Base-by-base conservation (phyloP, 1,140 invertebrate species). In the Cephus cinctus region DNA sequence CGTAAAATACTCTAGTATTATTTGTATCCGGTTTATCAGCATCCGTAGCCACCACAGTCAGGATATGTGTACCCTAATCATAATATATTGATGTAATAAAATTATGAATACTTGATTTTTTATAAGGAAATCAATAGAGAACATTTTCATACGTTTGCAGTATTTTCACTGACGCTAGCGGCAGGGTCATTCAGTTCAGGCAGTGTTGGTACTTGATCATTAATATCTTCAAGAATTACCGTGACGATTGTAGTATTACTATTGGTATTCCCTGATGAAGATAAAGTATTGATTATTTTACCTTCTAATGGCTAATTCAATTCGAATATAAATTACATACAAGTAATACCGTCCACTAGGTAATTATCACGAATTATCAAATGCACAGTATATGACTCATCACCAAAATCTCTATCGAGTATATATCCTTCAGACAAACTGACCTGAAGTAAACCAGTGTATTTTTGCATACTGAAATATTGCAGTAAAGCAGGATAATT, bases 151-250 rank as follows among this genome's bases (percentile, higher is more conserved):
- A 81, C 79, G 64, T 73, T 52, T 18, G 49, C 16, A 3, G 65
- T 43, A 50, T 65, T 69, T 60, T 82, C 80, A 9, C 58, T 73
- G 5, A 78, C 56, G n/a, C 42, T 47, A 62, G 67, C 76, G 0
- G 50, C 47, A 0, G 53, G 48, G 4, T 63, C 47, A 2, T 54
- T 22, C 0, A 61, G 59, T 1, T 56, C 34, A 0, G 75, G 78
- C 45, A 80, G 50, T 36, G 72, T 63, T 0, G 81, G 81, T 3
- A 73, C 71, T 50, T 81, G 78, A 57, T 82, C 78, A 56, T 82
- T 81, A 3, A 81, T 73, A 50, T 82, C 81, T 34, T 74, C 49
- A 21, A 82, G 56, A 3, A 75, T 61, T 1, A 81, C 70, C 3
- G 64, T 62, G 4, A 80, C 61, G 22, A 62, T 58, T 5, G 47